Conservation (phyloP, 2,113 vertebrate genomes). For the Progne subis region DNA sequence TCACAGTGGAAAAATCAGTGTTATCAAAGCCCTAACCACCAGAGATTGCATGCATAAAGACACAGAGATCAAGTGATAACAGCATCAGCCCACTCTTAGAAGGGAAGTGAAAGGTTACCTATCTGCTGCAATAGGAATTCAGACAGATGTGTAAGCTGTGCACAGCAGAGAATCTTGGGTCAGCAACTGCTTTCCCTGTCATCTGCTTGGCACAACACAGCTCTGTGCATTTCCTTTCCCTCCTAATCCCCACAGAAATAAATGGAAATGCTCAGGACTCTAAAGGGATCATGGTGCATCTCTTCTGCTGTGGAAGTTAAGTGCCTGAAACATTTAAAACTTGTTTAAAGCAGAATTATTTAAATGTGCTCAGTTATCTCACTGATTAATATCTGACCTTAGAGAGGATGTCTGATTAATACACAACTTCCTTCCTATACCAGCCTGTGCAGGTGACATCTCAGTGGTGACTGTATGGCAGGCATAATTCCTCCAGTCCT, state of each 20-base stretch:
- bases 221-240: neutral
- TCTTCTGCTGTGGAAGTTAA: neutral
- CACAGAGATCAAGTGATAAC: constrained; percentile 10
- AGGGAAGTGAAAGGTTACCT: neutral
- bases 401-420: neutral
- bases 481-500: neutral
- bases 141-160: neutral
- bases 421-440: neutral
- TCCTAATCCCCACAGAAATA: neutral
- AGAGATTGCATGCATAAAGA: neutral
- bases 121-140: neutral
- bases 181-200: neutral
- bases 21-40: neutral
- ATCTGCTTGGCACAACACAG: neutral
- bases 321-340: neutral
- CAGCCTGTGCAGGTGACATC: neutral
- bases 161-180: neutral
- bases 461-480: neutral
- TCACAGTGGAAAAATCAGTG: constrained; percentile 39
- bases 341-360: neutral
- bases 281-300: neutral
- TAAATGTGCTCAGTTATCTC: neutral
- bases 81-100: neutral
- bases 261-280: neutral
- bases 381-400: neutral